These are phyloP conservation scores for Manis pentadactyla DNA, from an alignment of 2,797 vertebrate species.

Conservation along the genomic window DNA sequence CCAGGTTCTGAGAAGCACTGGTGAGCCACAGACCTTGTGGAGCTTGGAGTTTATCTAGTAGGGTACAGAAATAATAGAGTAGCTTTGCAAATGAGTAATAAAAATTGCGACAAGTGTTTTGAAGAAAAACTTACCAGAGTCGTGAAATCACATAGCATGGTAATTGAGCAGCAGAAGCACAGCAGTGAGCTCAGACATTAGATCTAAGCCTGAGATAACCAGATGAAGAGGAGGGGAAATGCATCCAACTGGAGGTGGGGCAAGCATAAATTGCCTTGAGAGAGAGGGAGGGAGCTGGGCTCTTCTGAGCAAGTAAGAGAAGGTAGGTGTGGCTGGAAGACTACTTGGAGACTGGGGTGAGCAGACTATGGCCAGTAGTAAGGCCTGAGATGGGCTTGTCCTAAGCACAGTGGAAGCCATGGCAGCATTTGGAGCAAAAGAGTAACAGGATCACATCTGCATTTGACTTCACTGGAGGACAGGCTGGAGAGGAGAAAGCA, in stretches of 20 bases:
- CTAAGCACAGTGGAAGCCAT: not conserved
- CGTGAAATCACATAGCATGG: not conserved
- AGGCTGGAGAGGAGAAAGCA: not conserved
- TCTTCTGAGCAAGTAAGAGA: not conserved
- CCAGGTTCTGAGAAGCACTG: not conserved
- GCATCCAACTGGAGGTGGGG: not conserved
- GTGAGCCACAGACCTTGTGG: not conserved
- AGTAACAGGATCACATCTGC: not conserved
- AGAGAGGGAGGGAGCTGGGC: not conserved
- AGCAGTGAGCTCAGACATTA: not conserved
- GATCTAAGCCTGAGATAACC: not conserved
- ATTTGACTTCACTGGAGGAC: not conserved
- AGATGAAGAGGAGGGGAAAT: not conserved
- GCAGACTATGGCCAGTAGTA: not conserved
- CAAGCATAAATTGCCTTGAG: not conserved
- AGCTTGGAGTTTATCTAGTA: not conserved
- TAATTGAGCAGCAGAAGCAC: not conserved
- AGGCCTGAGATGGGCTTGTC: not conserved
- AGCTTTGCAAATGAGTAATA: not conserved
- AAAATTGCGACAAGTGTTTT: not conserved
- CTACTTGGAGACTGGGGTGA: not conserved
- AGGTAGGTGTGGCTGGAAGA: not conserved
- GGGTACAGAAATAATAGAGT: not conserved
- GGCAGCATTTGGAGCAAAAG: not conserved
- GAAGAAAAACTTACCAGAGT: not conserved